phyloP scores from a whole-genome alignment of 2,888 invertebrate species.

The Calliopum simillimum region DNA sequence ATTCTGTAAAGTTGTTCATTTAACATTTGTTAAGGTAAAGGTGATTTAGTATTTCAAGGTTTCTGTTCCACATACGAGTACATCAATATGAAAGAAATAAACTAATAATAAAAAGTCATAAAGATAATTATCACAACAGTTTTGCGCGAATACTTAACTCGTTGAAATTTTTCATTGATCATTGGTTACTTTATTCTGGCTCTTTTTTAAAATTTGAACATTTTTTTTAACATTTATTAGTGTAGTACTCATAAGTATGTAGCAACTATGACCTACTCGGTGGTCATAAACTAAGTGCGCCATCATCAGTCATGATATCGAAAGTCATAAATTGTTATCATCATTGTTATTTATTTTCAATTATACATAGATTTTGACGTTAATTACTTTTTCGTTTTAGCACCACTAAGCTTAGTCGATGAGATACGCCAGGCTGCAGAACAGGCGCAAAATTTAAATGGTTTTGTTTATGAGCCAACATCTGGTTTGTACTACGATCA shows the following conservation, averaged over 20 bases:
- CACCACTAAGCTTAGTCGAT: conserved; percentile 71
- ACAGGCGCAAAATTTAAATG: conserved; percentile 77
- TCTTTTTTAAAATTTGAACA: too few species aligned
- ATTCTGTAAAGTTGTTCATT: not conserved
- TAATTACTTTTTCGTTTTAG: conserved; percentile 12
- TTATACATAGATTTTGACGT: too few species aligned
- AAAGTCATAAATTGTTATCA: not conserved
- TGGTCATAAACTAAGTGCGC: not conserved
- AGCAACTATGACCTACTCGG: not conserved
- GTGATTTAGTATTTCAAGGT: not conserved
- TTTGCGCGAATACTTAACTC: not conserved
- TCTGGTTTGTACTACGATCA: conserved; percentile 91
- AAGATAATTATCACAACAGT: not conserved
- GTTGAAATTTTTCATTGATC: not conserved
- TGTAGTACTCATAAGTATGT: not conserved
- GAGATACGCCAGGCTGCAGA: conserved; percentile 83
- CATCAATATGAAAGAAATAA: not conserved
- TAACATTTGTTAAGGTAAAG: not conserved
- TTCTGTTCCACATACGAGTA: not conserved
- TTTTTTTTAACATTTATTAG: not conserved
- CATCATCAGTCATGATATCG: not conserved
- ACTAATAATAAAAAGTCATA: not conserved
- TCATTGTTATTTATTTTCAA: too few species aligned
- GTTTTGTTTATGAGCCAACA: conserved; percentile 88
- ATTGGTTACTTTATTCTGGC: too few species aligned